Base-by-base conservation (phyloP, 2,113 vertebrate species). In the Myotis yumanensis region DNA sequence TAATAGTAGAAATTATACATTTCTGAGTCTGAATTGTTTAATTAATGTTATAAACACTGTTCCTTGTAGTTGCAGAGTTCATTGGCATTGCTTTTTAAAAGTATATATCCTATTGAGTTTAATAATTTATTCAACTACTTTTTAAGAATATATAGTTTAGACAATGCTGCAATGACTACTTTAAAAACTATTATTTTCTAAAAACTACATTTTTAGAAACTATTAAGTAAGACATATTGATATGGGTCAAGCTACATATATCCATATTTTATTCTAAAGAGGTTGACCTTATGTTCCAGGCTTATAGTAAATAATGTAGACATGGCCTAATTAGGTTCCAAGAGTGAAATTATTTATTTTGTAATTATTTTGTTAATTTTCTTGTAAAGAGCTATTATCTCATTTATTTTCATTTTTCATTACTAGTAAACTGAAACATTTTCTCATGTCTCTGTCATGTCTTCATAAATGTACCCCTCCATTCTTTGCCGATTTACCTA, bases 11-110 rank as follows among this genome's bases (percentile, higher is more conserved):
- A 76, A 87, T 88, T 80, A 81, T 18, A 69, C 22, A 81, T 80
- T 94, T 79, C 17, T 95, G n/a, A 83, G 73, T 54, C 17, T 73
- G 18, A 83, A n/a, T 30, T n/a, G 86, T 79, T 81, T 81, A 86
- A 25, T 57, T 66, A 91, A 66, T 15, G 62, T 25, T 85, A 35
- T 66, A 80, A 82, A 76, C 3, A 59, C 14, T 72, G 77, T 84
- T 43, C 5, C 23, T 87, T 77, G 11, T 73, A 68, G 46, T 37
- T 92, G 23, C 30, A 51, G 30, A 80, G 25, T 73, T 95, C 62
- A 57, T 59, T 51, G 30, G 6, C 32, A 69, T 76, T 90, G 66
- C 57, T 87, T 94, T 51, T 7, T 0, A 37, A 57, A 59, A 23
- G 17, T 77, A 62, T 25, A 52, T 72, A 71, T 80, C 80, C 75